These are phyloP conservation scores for Bombylius major DNA, from an alignment of 2,888 invertebrate genomes.

Conservation along the genomic window DNA sequence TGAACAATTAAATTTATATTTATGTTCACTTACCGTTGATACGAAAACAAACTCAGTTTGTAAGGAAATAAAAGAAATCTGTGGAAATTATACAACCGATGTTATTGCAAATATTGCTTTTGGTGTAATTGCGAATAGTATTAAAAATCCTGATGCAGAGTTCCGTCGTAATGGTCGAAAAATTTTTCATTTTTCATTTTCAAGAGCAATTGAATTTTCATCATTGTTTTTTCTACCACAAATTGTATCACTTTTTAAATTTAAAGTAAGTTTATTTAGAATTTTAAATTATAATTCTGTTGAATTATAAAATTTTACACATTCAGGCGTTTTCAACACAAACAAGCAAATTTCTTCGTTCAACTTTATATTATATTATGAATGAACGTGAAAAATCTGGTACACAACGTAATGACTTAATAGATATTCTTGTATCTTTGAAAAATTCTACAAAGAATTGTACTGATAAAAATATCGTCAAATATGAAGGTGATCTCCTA, in stretches of 20 bases:
- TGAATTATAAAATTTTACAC: background rate
- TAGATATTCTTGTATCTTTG: slow-evolving; percentile 38
- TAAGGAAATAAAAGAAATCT: slow-evolving; percentile 16
- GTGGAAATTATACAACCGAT: slow-evolving; percentile 28
- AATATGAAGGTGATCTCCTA: slow-evolving; percentile 9
- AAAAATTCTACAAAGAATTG: slow-evolving; percentile 18
- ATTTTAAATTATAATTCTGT: background rate
- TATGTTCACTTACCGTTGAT: slow-evolving; percentile 21
- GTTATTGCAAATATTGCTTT: slow-evolving; percentile 31
- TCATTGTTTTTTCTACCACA: slow-evolving; percentile 29
- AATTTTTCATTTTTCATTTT: slow-evolving; percentile 19
- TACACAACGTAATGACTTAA: slow-evolving; percentile 36
- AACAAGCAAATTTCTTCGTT: slow-evolving; percentile 29
- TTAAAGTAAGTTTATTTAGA: slow-evolving; percentile 18
- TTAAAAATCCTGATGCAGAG: slow-evolving; percentile 27
- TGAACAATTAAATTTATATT: slow-evolving; percentile 24
- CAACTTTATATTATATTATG: slow-evolving; percentile 33
- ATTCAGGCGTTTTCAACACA: slow-evolving; percentile 20
- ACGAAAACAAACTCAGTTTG: slow-evolving; percentile 4
- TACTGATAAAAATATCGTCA: background rate
- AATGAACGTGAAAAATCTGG: slow-evolving; percentile 32
- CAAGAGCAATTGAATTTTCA: slow-evolving; percentile 25
- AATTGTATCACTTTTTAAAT: slow-evolving; percentile 20
- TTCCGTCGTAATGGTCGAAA: slow-evolving; percentile 24
- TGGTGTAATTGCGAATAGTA: slow-evolving; percentile 28